Percentiles rank a stretch among this genome's conserved stretches.
phyloP scores from a whole-genome alignment of 2,797 vertebrate species.

The Rhinophrynus dorsalis region DNA sequence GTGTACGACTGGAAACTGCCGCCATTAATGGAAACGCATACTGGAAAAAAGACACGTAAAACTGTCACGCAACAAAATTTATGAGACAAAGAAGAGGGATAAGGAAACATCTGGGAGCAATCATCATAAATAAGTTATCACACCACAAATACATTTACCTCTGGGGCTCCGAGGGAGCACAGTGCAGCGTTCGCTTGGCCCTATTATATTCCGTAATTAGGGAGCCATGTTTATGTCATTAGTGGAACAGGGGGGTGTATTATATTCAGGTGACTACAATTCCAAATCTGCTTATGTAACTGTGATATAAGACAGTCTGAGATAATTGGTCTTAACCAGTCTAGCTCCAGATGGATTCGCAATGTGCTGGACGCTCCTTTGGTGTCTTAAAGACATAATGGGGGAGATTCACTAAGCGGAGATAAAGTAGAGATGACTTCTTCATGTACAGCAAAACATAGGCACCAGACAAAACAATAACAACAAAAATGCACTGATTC shows the following conservation, averaged over 20 bases:
- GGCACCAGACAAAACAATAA: no score
- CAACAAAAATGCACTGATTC: no score
- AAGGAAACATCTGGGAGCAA: slow-evolving; percentile 36
- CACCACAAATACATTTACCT: slow-evolving; percentile 13
- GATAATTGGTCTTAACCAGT: background rate
- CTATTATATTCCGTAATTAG: slow-evolving; percentile 20
- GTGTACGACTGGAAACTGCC: background rate
- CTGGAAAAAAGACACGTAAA: slow-evolving; percentile 14
- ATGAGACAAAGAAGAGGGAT: slow-evolving; percentile 26
- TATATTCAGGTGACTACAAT: slow-evolving; percentile 4
- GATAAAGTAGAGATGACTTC: no score
- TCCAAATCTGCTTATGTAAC: background rate
- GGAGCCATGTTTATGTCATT: background rate
- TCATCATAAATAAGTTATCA: slow-evolving; percentile 45
- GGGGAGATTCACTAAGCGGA: no score
- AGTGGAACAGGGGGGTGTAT: background rate
- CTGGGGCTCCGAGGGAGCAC: slow-evolving; percentile 5
- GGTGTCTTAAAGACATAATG: no score
- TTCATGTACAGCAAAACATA: no score
- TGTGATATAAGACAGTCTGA: background rate
- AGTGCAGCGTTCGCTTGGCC: background rate
- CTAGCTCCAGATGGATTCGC: no score
- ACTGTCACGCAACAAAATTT: slow-evolving; percentile 18
- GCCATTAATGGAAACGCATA: slow-evolving; percentile 9
- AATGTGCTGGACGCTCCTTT: no score